Evolutionary conservation across 64 coral and sea anemone genomes (phyloP).

Genomic region (Montipora sp.): DNA sequence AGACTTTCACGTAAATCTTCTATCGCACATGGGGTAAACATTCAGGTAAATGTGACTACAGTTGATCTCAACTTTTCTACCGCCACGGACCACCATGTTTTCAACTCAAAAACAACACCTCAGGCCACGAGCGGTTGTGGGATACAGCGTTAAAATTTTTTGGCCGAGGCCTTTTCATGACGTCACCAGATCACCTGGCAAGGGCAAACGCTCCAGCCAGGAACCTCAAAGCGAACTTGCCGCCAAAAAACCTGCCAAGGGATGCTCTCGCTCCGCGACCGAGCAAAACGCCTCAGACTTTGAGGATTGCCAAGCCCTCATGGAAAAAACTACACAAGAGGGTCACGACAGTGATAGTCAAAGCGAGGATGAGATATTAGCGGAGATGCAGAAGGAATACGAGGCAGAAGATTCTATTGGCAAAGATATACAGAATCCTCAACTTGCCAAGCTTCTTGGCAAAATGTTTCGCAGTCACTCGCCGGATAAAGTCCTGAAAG

Average conservation of each 20-base stretch:
- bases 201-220: too few relatives aligned
- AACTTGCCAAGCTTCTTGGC: conserved; percentile 35
- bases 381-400: not conserved
- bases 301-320: not conserved
- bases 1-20: too few relatives aligned
- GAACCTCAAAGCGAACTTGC: not conserved
- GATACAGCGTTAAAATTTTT: too few relatives aligned
- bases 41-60: too few relatives aligned
- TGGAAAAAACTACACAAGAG: not conserved
- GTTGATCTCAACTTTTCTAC: too few relatives aligned
- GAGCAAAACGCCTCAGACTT: conserved; percentile 11
- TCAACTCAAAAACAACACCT: too few relatives aligned
- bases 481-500: conserved; percentile 47
- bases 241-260: not conserved
- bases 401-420: not conserved
- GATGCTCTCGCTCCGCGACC: not conserved
- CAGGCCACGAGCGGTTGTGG: too few relatives aligned
- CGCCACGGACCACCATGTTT: too few relatives aligned
- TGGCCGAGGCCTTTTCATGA: too few relatives aligned
- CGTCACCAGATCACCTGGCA: too few relatives aligned
- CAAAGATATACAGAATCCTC: not conserved
- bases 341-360: not conserved
- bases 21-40: too few relatives aligned
- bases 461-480: conserved; percentile 24
- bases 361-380: not conserved